These are phyloP conservation scores for Neopipo cinnamomea DNA, from an alignment of 2,113 vertebrate genomes.

Conservation along the genomic window DNA sequence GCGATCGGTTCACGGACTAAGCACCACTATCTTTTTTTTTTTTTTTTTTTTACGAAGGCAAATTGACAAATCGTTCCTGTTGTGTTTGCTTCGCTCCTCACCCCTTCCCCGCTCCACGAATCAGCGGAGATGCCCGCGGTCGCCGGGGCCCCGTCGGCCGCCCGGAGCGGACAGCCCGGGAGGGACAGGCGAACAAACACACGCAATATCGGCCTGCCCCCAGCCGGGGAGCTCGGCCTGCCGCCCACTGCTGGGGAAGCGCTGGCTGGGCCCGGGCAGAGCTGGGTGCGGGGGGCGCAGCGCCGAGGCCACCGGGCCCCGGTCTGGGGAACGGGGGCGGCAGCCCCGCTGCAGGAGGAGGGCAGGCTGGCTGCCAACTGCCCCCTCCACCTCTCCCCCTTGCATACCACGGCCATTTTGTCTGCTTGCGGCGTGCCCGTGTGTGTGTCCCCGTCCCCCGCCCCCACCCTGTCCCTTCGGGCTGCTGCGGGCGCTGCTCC, in stretches of 20 bases:
- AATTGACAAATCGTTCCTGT: neutral
- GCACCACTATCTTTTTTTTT: neutral
- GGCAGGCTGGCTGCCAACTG: neutral
- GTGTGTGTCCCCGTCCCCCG: neutral
- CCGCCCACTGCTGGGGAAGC: neutral
- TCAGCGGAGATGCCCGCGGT: neutral
- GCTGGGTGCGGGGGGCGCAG: neutral
- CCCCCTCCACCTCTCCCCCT: slow-evolving; percentile 1
- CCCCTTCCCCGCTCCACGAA: neutral
- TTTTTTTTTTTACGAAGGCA: neutral
- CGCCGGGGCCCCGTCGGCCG: neutral
- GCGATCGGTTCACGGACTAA: slow-evolving; percentile 14
- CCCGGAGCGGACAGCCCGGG: neutral
- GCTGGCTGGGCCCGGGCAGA: neutral
- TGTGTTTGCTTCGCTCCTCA: neutral
- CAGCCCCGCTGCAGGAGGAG: neutral
- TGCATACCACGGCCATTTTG: slow-evolving; percentile 49
- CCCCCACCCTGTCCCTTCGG: neutral
- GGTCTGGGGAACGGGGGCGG: neutral
- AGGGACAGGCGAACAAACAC: neutral
- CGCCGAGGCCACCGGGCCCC: neutral
- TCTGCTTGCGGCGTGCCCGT: neutral
- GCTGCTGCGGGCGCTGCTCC: neutral
- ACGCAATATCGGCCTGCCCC: neutral
- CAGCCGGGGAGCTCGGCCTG: neutral